Base-by-base conservation (phyloP, 1,140 invertebrate genomes). In the Kradibia gibbosae region DNA sequence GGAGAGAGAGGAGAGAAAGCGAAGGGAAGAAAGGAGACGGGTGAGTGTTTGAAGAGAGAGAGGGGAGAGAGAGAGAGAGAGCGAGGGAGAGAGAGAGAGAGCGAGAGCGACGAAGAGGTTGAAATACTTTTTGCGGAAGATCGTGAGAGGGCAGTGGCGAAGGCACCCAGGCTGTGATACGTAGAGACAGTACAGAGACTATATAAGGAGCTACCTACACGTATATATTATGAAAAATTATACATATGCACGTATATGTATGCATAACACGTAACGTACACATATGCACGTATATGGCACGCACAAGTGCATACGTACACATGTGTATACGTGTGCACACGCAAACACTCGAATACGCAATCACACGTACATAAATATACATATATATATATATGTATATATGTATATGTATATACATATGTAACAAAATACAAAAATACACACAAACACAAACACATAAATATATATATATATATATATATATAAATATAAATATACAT, bases 91-190 rank as follows among this genome's bases (percentile, higher is more conserved):
- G 5, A 62, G 57, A 31, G 57, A 62, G 57, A 62, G 28, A 7
- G 57, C 7, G 28, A 28, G 3, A 3, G 42, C 3, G 34, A 25
- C 8, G 39, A 15, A 7, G 39, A 5, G 39, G n/a, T 8, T 39
- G 28, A 39, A 76, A 34, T 22, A 34, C 34, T 81, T 81, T 75
- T 60, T 8, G 67, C 70, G 50, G 31, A 73, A 39, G 71, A 57
- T 79, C 81, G 85, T 77, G 70, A 39, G 84, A 83, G 86, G 89
- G 87, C 89, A 90, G 90, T 90, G 90, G 90, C 87, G 86, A 82
- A 90, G 90, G 89, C 89, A 90, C 89, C 87, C 90, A 91, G 90
- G 90, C 90, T 91, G 90, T 91, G 90, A 91, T 91, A 91, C 85
- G 89, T 91, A 91, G 90, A 91, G 88, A 91, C 90, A 90, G 89